Evolutionary conservation across 2,888 invertebrate species (phyloP), one percentile per base, ranked within the genome.

Genomic region (Mythimna ferrago): DNA sequence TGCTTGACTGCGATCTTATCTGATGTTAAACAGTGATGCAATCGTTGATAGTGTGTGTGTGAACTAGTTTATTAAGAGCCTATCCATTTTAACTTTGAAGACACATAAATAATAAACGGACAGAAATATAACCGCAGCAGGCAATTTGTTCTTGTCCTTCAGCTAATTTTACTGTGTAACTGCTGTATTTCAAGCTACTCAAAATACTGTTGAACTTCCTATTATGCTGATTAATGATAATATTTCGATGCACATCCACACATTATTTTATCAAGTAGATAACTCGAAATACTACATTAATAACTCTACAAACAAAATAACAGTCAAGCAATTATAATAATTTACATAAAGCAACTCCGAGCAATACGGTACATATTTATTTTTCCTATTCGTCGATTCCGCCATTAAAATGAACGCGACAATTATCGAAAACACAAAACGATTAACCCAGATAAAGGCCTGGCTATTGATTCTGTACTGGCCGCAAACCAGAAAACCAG

Each of bases 361-460:
- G n/a, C 11, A 75, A 67, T 61, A 67, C 54, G n/a, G 41, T n/a
- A 60, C 56, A 67, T 76, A 81, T 79, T 83, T 84, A 81, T 84
- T 66, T 79, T 71, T 69, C 73, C 74, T 76, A 73, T 76, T 67
- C 67, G 63, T 69, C 58, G 60, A 73, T 71, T 81, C 73, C 83
- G 67, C 83, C 80, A 84, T 89, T 89, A 88, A 89, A 89, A 88
- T 86, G 85, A 86, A 89, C 80, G 87, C 84, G 87, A 88, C 90
- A 90, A 90, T 90, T 90, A 90, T 90, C 83, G 89, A 87, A 89
- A 91, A 89, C 88, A 89, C 87, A 89, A 86, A 89, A 87, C 91
- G 87, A 91, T 92, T 91, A 90, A 92, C 90, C 90, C 85, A 89
- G 80, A 90, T 92, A 89, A 90, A 90, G 81, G 85, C 71, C 63